phyloP scores from a whole-genome alignment of 2,888 invertebrate genomes.

The Acanthosepion lycidas region DNA sequence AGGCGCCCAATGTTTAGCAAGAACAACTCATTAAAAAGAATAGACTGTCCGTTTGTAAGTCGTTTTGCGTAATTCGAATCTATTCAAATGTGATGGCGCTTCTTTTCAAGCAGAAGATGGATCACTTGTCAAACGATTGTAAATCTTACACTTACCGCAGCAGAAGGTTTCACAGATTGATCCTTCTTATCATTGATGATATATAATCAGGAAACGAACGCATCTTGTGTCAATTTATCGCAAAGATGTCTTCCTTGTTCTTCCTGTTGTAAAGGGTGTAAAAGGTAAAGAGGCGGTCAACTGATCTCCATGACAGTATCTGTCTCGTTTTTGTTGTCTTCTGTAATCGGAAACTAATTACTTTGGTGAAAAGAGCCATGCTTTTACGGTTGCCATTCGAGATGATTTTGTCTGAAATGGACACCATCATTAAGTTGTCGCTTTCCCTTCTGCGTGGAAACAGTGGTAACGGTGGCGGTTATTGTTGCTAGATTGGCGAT shows the following conservation, averaged over 20 bases:
- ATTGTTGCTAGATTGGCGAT: not conserved
- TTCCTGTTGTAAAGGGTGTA: too few species aligned
- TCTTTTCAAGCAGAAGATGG: not conserved
- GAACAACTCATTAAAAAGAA: too few species aligned
- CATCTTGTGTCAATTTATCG: not conserved
- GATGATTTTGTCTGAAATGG: too few species aligned
- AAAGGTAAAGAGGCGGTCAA: too few species aligned
- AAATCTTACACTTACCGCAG: not conserved
- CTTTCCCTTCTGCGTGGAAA: not conserved
- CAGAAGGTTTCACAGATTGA: not conserved
- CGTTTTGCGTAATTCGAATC: not conserved
- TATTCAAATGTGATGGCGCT: not conserved
- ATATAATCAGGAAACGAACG: not conserved
- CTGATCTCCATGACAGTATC: too few species aligned
- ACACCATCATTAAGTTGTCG: not conserved
- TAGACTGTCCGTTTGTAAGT: too few species aligned
- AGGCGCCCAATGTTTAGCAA: too few species aligned
- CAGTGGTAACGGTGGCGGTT: not conserved
- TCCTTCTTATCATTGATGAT: not conserved
- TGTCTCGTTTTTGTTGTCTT: not conserved
- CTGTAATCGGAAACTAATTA: conserved; percentile 13
- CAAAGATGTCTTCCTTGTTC: not conserved
- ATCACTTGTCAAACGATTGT: not conserved
- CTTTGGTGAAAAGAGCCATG: not conserved
- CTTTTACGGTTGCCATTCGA: not conserved